Base-by-base conservation (phyloP, 2,888 invertebrate species). In the Lepidonotus clava region DNA sequence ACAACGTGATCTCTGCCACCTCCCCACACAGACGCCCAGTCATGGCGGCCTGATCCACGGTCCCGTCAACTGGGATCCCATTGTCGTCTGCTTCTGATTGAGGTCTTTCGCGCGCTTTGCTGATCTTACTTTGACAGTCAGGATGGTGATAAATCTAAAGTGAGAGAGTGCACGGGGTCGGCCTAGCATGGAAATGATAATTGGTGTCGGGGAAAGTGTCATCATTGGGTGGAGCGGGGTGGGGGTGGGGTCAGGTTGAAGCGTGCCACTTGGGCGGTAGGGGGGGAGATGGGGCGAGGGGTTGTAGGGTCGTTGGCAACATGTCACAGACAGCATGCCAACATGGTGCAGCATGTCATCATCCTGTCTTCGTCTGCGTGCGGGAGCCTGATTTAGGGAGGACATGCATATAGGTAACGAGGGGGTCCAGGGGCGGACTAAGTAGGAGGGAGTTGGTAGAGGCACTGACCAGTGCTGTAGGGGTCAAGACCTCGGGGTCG, bases 1-100 rank as follows among this genome's bases (percentile, higher is more conserved):
- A 56, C 56, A 56, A n/a, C n/a, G n/a, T n/a, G n/a, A n/a, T n/a
- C n/a, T n/a, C n/a, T n/a, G n/a, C n/a, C n/a, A n/a, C n/a, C n/a
- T n/a, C n/a, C n/a, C n/a, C n/a, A n/a, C n/a, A n/a, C n/a, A n/a
- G n/a, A n/a, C n/a, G 56, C 56, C 14, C 56, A 11, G 24, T 56
- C 11, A 11, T 56, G 56, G n/a, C 21, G n/a, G 56, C 5, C n/a
- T n/a, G n/a, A n/a, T n/a, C n/a, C n/a, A n/a, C n/a, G n/a, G n/a
- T n/a, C n/a, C n/a, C n/a, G n/a, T n/a, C n/a, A n/a, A 56, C 56
- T 56, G n/a, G 5, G 56, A 56, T 56, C 56, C n/a, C 56, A 56
- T 56, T 56, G 56, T 56, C n/a, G 56, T 56, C 56, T 56, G 56
- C n/a, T n/a, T 11, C 56, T n/a, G n/a, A n/a, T 46, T 46, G 46